phyloP scores from a whole-genome alignment of 2,888 invertebrate species.

The Heliconius hortense region DNA sequence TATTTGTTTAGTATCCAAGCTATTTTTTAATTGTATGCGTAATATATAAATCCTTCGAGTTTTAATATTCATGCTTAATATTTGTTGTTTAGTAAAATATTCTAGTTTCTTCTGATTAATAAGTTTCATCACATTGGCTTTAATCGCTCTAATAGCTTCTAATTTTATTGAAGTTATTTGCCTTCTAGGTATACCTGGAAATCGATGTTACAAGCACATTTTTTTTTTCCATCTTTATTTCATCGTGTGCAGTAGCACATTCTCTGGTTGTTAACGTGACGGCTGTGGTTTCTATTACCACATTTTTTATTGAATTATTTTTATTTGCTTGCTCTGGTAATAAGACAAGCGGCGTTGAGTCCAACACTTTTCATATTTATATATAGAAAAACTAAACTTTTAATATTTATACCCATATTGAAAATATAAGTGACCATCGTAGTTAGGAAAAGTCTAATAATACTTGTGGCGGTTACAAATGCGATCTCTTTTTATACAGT shows the following conservation, averaged over 20 bases:
- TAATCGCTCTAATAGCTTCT: constrained; percentile 68
- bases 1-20: constrained; percentile 64
- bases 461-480: background rate
- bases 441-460: background rate
- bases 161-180: constrained; percentile 67
- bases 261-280: no score
- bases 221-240: no score
- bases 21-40: constrained; percentile 64
- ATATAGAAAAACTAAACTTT: no score
- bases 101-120: constrained; percentile 64
- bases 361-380: no score
- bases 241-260: no score
- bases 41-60: constrained; percentile 67
- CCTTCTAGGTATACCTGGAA: constrained; percentile 60
- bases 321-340: no score
- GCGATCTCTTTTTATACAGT: background rate
- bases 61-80: constrained; percentile 63
- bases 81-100: constrained; percentile 69
- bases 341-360: no score
- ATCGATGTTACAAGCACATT: background rate
- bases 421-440: background rate
- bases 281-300: no score
- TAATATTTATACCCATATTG: no score
- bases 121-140: constrained; percentile 57
- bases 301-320: no score